Percentiles rank a stretch among this genome's conserved stretches.
Conservation (phyloP, 1,140 invertebrate genomes). For the Formica selysi region DNA sequence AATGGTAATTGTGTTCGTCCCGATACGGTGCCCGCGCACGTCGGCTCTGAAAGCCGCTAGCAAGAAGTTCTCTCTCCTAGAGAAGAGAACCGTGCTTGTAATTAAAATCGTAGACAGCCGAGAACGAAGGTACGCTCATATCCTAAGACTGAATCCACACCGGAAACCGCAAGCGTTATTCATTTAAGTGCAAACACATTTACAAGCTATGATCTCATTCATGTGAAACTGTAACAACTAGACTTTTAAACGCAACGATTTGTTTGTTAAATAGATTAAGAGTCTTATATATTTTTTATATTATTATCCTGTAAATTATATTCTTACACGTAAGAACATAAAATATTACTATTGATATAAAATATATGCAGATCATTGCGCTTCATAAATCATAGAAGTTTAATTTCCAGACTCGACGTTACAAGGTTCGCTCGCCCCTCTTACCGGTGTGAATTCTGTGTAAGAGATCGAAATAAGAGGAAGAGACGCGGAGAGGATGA, state of each 20-base stretch:
- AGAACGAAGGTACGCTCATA: slow-evolving; percentile 7
- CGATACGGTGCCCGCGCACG: background rate
- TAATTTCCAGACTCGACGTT: background rate
- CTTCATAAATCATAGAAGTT: background rate
- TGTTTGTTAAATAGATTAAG: background rate
- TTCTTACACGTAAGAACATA: no score
- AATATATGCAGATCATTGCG: background rate
- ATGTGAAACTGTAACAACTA: background rate
- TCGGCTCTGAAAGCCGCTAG: background rate
- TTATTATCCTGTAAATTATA: background rate
- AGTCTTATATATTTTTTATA: background rate
- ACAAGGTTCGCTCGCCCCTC: background rate
- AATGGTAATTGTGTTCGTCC: background rate
- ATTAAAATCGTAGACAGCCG: slow-evolving; percentile 50
- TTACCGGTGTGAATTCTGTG: background rate
- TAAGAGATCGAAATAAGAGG: background rate
- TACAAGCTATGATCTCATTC: background rate
- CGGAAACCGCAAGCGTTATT: background rate
- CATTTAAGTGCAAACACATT: background rate
- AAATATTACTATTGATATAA: background rate
- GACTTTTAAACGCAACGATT: background rate
- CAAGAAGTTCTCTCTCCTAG: background rate
- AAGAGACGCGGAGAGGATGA: background rate
- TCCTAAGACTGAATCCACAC: slow-evolving; percentile 22
- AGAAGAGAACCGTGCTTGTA: slow-evolving; percentile 9